Conservation (phyloP, 2,888 invertebrate genomes). For the Eretmocerus hayati region DNA sequence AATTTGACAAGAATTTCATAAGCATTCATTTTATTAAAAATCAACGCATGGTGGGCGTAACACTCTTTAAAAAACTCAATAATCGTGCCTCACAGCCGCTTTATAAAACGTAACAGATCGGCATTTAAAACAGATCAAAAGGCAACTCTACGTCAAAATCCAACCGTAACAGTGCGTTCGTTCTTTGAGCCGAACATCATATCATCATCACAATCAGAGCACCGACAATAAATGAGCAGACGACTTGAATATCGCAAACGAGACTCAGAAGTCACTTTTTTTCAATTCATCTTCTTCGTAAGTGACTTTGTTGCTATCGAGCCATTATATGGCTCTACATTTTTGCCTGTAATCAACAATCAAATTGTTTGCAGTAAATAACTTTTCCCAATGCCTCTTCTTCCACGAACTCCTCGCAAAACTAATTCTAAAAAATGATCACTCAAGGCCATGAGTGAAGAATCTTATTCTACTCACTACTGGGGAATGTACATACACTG, state of each 20-base stretch:
- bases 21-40: slow-evolving; percentile 17
- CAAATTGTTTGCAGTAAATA: no score
- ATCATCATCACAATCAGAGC: slow-evolving; percentile 20
- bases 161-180: slow-evolving; percentile 9
- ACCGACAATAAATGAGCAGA: slow-evolving; percentile 14
- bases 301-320: no score
- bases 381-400: no score
- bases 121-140: slow-evolving; percentile 16
- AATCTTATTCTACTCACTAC: slow-evolving; percentile 9
- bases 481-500: slow-evolving; percentile 17
- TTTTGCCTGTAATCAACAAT: no score
- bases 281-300: no score
- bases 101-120: slow-evolving; percentile 13
- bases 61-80: slow-evolving; percentile 8
- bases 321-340: no score
- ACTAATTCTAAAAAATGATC: slow-evolving; percentile 11
- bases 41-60: slow-evolving; percentile 15
- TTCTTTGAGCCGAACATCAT: slow-evolving; percentile 7
- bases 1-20: slow-evolving; percentile 17
- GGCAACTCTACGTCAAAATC: slow-evolving; percentile 10
- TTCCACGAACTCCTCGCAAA: no score
- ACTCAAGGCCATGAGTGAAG: slow-evolving; percentile 7
- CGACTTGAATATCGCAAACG: no score
- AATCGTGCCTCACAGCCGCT: slow-evolving; percentile 4
- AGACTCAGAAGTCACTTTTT: no score